These are phyloP conservation scores for Eupithecia vulgata DNA, from an alignment of 2,888 invertebrate species.

Conservation along the genomic window DNA sequence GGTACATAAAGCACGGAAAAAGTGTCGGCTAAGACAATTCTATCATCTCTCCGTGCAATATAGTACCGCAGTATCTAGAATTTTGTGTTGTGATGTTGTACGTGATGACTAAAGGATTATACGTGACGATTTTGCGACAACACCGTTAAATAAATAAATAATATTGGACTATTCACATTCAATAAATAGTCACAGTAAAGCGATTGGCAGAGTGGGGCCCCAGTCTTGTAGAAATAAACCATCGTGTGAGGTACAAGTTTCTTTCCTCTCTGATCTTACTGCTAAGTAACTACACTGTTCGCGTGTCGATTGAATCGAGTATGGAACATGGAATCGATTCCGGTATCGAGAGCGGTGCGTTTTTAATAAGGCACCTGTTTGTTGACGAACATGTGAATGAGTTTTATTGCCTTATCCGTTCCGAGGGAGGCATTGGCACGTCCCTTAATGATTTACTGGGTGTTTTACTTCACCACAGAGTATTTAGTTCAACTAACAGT, in stretches of 20 bases:
- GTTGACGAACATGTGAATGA: conserved; percentile 83
- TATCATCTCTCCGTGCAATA: background rate
- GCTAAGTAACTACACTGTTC: conserved; percentile 3
- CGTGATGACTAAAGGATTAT: too few relatives aligned
- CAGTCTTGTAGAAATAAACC: background rate
- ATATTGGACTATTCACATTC: background rate
- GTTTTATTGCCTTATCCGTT: conserved; percentile 79
- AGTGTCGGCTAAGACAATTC: background rate
- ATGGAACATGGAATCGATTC: conserved; percentile 63
- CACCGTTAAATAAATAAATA: background rate
- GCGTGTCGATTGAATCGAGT: conserved; percentile 51
- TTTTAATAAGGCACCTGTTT: conserved; percentile 81
- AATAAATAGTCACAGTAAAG: background rate
- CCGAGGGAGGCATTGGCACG: conserved; percentile 69
- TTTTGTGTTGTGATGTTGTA: too few relatives aligned
- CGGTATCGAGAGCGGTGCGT: conserved; percentile 55
- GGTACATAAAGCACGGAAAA: too few relatives aligned
- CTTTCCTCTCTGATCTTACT: conserved; percentile 12
- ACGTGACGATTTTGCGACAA: background rate
- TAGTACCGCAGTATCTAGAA: background rate
- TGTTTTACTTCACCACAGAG: conserved; percentile 37
- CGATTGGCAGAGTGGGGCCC: background rate
- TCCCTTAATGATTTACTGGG: conserved; percentile 74
- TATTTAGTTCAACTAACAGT: conserved; percentile 15
- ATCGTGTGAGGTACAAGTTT: background rate